phyloP scores from a whole-genome alignment of 2,113 vertebrate species.

The Cephalopterus ornatus region DNA sequence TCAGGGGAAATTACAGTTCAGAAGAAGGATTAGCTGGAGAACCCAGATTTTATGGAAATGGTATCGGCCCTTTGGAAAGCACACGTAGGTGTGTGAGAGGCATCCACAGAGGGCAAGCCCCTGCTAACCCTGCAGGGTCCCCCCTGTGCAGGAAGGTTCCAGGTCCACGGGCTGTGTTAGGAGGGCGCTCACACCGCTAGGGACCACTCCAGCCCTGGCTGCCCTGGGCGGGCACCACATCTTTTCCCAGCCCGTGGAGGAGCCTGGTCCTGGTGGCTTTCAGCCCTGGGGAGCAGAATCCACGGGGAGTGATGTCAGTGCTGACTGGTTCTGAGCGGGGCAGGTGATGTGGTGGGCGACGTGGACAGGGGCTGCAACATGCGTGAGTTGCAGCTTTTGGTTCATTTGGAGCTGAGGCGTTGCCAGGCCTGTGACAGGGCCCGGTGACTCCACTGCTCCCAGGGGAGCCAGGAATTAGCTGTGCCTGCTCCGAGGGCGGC shows the following conservation, averaged over 20 bases:
- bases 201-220: not conserved
- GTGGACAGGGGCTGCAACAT: constrained; percentile 40
- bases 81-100: not conserved
- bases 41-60: constrained; percentile 72
- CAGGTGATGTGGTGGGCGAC: not conserved
- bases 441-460: constrained; percentile 55
- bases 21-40: constrained; percentile 73
- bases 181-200: not conserved
- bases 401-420: constrained; percentile 23
- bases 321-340: not conserved
- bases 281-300: not conserved
- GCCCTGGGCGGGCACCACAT: rapidly evolving
- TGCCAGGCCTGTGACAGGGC: constrained; percentile 72
- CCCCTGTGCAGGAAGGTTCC: rapidly evolving
- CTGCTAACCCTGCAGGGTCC: not conserved
- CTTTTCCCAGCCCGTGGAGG: not conserved
- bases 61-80: not conserved
- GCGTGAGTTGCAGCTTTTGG: constrained; percentile 44
- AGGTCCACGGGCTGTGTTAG: rapidly evolving
- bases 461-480: constrained; percentile 66
- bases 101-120: not conserved
- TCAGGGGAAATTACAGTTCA: constrained; percentile 76
- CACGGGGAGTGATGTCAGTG: rapidly evolving
- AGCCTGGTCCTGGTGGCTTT: rapidly evolving
- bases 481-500: constrained; percentile 33